These are phyloP conservation scores for Gobionotothen gibberifrons DNA, from an alignment of 2,797 vertebrate species.

Conservation along the genomic window DNA sequence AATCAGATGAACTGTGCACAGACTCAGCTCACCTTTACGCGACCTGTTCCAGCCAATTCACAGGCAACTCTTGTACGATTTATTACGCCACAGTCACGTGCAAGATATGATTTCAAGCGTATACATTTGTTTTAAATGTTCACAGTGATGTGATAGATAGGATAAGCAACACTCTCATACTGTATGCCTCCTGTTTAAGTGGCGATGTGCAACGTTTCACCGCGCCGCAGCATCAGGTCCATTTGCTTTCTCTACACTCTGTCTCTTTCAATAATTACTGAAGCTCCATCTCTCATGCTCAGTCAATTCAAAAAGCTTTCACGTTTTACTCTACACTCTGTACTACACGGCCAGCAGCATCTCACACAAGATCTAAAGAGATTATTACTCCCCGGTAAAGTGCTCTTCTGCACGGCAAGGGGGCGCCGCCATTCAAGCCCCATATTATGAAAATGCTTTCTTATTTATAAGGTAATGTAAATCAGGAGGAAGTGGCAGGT, in stretches of 20 bases:
- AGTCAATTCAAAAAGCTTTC: slow-evolving; percentile 72
- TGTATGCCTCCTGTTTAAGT: slow-evolving; percentile 30
- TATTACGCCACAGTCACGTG: slow-evolving; percentile 6
- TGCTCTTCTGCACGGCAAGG: slow-evolving; percentile 46
- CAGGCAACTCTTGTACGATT: neutral
- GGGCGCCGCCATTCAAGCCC: slow-evolving; percentile 17
- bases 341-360: slow-evolving; percentile 41
- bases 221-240: slow-evolving; percentile 50
- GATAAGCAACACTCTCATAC: slow-evolving; percentile 29
- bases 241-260: slow-evolving; percentile 56
- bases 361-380: slow-evolving; percentile 48
- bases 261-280: slow-evolving; percentile 75
- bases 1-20: neutral
- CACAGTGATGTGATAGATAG: slow-evolving; percentile 43
- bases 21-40: neutral
- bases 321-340: slow-evolving; percentile 47
- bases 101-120: slow-evolving; percentile 33
- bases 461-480: slow-evolving; percentile 58
- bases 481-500: slow-evolving; percentile 45
- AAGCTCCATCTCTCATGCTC: slow-evolving; percentile 60
- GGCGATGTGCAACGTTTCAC: slow-evolving; percentile 40
- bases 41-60: slow-evolving; percentile 6
- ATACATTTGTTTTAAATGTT: slow-evolving; percentile 53
- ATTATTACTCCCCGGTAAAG: slow-evolving; percentile 57
- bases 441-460: slow-evolving; percentile 44